These are phyloP conservation scores for Achlya flavicornis DNA, from an alignment of 2,888 invertebrate species.

Conservation along the genomic window DNA sequence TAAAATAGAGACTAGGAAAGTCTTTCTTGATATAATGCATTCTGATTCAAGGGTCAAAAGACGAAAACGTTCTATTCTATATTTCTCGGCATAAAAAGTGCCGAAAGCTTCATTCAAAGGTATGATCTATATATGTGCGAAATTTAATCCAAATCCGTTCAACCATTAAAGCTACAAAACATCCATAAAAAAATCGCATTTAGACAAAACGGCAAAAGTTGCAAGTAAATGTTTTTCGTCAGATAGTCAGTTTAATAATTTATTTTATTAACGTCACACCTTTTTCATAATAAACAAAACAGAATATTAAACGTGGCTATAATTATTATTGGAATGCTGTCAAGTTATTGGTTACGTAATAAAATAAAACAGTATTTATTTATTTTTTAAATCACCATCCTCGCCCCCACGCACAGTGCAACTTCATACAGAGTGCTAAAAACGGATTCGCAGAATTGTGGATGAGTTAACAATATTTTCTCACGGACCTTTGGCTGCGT, in stretches of 20 bases:
- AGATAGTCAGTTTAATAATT: no score
- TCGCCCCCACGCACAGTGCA: background rate
- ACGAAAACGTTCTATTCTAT: background rate
- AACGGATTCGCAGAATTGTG: background rate
- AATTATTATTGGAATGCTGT: conserved; percentile 1
- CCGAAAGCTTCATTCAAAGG: no score
- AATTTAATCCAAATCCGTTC: no score
- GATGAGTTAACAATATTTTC: background rate
- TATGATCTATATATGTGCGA: no score
- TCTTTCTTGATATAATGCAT: background rate
- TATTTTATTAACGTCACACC: background rate
- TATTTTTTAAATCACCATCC: background rate
- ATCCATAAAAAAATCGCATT: no score
- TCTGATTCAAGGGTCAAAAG: background rate
- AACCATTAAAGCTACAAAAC: no score
- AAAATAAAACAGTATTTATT: background rate
- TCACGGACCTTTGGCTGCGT: background rate
- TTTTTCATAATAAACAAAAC: background rate
- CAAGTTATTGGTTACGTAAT: background rate
- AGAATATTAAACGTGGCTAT: background rate
- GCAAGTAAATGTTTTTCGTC: no score
- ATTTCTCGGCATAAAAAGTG: no score
- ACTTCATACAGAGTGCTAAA: background rate
- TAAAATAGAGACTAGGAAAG: background rate
- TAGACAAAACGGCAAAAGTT: no score